Evolutionary conservation across 2,888 invertebrate species (phyloP).

Genomic region (Phalera bucephala): DNA sequence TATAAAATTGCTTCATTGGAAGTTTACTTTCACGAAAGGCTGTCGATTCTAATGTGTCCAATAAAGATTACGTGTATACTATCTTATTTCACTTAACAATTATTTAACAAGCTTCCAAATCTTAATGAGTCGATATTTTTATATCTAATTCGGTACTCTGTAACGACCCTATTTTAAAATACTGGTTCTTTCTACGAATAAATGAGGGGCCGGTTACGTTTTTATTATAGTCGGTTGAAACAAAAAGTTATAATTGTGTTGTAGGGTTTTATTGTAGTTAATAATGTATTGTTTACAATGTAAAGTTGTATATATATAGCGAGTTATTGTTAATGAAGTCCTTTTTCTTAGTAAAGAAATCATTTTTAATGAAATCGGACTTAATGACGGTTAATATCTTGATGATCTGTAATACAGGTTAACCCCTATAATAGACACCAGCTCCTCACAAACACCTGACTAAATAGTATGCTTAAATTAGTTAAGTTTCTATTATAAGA

Average conservation of each 20-base stretch:
- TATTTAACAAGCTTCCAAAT: conserved; percentile 50
- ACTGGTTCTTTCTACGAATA: conserved; percentile 13
- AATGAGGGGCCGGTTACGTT: conserved; percentile 8
- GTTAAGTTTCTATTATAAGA: too few relatives aligned
- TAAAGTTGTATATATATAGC: conserved; percentile 5
- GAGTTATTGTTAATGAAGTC: conserved; percentile 5
- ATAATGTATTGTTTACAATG: conserved; percentile 25
- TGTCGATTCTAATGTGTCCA: conserved; percentile 66
- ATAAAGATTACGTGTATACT: conserved; percentile 62
- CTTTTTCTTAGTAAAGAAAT: neutral
- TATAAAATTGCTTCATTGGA: conserved; percentile 74
- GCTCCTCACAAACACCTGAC: too few relatives aligned
- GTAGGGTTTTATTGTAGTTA: conserved; percentile 24
- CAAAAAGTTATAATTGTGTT: conserved; percentile 25
- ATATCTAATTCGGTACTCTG: conserved; percentile 36
- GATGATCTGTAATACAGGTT: too few relatives aligned
- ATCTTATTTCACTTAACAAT: conserved; percentile 53
- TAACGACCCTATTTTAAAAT: conserved; percentile 25
- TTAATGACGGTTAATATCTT: too few relatives aligned
- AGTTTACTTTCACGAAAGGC: conserved; percentile 65
- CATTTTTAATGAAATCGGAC: too few relatives aligned
- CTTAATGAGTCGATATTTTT: conserved; percentile 45
- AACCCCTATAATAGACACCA: too few relatives aligned
- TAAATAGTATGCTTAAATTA: too few relatives aligned
- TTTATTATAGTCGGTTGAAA: conserved; percentile 10